phyloP scores from a whole-genome alignment of 2,113 vertebrate genomes.

The Clinocottus analis region DNA sequence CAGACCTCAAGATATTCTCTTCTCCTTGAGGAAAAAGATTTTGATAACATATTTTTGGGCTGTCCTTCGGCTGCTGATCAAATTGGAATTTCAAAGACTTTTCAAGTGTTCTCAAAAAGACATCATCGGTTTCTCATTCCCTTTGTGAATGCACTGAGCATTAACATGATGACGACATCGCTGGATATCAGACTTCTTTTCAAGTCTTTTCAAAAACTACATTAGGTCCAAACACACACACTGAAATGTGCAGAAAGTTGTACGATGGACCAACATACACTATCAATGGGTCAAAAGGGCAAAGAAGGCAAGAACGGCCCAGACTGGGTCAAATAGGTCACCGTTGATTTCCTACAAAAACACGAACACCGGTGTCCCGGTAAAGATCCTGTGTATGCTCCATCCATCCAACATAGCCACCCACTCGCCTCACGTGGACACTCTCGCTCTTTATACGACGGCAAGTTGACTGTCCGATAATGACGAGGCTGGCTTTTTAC shows the following conservation, averaged over 20 bases:
- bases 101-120: neutral
- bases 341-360: too few relatives aligned
- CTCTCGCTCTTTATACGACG: too few relatives aligned
- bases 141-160: slow-evolving; percentile 1
- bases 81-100: neutral
- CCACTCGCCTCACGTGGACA: too few relatives aligned
- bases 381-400: too few relatives aligned
- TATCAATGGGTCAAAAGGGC: neutral
- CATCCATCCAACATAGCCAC: too few relatives aligned
- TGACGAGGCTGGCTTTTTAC: too few relatives aligned
- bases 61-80: neutral
- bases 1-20: neutral
- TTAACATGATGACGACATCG: neutral
- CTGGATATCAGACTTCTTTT: neutral
- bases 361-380: too few relatives aligned
- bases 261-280: neutral
- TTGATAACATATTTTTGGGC: neutral
- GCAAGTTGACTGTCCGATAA: too few relatives aligned
- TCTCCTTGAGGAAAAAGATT: neutral
- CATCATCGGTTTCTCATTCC: neutral
- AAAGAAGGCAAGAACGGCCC: too few relatives aligned
- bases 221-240: neutral
- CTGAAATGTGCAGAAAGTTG: neutral
- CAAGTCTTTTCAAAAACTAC: neutral
- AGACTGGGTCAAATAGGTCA: too few relatives aligned